These are phyloP conservation scores for Takifugu rubripes DNA, from an alignment of 2,797 vertebrate genomes.

Conservation along the genomic window DNA sequence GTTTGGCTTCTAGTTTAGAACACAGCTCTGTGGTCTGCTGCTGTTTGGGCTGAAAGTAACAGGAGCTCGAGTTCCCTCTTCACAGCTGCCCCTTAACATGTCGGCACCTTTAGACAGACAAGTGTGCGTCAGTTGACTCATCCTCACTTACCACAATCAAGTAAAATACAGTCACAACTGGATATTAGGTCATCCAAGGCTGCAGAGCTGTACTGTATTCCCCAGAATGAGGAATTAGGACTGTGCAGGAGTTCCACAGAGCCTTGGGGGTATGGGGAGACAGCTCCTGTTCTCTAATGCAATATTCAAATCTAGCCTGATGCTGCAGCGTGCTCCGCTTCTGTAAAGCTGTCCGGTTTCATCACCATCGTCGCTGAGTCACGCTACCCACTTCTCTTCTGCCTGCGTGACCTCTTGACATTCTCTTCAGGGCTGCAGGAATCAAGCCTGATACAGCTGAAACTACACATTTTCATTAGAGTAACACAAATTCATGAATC, in stretches of 20 bases:
- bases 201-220: conserved; percentile 7
- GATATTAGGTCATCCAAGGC: conserved; percentile 14
- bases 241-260: conserved; percentile 19
- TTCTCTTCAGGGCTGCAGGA: conserved; percentile 43
- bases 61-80: conserved; percentile 44
- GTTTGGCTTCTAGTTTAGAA: conserved; percentile 61
- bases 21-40: conserved; percentile 56
- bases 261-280: conserved; percentile 21
- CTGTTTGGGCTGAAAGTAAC: conserved; percentile 44
- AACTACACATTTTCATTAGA: background rate
- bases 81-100: conserved; percentile 53
- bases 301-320: conserved; percentile 65
- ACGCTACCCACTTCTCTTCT: conserved; percentile 39
- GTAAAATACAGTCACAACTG: conserved; percentile 1
- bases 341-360: conserved; percentile 58
- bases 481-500: background rate
- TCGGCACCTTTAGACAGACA: conserved; percentile 41
- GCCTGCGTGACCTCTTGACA: conserved; percentile 48
- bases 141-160: too few species aligned
- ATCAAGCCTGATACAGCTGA: background rate
- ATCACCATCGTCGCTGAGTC: conserved; percentile 65
- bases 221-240: conserved; percentile 9
- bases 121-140: too few species aligned
- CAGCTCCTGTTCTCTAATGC: conserved; percentile 50
- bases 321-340: conserved; percentile 40